Conservation (phyloP, 2,797 vertebrate genomes). For the Cygnus olor region DNA sequence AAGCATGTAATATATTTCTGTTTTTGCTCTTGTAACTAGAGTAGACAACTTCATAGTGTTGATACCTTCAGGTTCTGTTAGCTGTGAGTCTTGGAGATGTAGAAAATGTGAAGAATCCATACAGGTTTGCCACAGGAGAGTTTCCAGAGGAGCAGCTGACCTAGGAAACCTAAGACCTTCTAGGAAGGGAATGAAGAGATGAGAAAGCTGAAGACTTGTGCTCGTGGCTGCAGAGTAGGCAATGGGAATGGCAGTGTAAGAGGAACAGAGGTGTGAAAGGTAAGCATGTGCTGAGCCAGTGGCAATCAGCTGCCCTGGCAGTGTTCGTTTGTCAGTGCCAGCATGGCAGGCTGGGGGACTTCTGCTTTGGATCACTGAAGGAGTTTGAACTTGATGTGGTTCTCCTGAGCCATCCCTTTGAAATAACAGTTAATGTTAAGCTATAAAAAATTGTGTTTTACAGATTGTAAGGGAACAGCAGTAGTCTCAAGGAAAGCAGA, state of each 20-base stretch:
- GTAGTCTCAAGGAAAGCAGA: not conserved
- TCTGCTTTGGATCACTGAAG: not conserved
- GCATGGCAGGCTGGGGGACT: not conserved
- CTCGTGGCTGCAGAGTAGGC: not conserved
- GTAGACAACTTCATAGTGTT: fast-evolving
- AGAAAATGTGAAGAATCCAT: fast-evolving
- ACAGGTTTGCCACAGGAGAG: not conserved
- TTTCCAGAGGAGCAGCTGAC: not conserved
- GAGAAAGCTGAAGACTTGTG: not conserved
- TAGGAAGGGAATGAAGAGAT: not conserved
- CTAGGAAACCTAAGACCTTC: not conserved
- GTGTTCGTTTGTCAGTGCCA: not conserved
- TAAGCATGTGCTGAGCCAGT: not conserved
- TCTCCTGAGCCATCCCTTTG: not conserved
- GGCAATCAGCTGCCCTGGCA: not conserved
- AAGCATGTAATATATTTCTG: not conserved
- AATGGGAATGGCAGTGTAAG: not conserved
- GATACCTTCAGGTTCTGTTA: not conserved
- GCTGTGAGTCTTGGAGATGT: not conserved
- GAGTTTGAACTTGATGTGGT: not conserved
- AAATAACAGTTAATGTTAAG: not conserved
- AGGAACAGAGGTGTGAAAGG: not conserved
- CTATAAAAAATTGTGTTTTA: not conserved
- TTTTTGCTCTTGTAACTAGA: not conserved
- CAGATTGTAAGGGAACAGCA: not conserved